These are phyloP conservation scores for Ypsolopha scabrella DNA, from an alignment of 2,888 invertebrate genomes.

Conservation along the genomic window DNA sequence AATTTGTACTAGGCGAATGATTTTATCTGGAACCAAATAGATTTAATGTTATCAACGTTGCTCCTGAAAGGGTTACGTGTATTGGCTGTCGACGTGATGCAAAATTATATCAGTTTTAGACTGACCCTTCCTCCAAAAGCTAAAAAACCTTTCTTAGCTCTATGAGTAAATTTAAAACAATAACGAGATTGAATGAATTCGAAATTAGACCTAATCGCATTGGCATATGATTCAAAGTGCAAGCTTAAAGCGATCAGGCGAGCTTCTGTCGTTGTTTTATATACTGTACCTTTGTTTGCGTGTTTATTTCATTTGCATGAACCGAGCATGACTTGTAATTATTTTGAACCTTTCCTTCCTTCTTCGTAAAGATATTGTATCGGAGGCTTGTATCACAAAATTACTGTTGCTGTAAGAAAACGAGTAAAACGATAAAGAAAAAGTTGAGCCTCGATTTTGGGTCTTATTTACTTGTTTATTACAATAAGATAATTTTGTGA, in stretches of 20 bases:
- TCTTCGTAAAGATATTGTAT: conserved; percentile 36
- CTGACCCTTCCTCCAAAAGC: neutral
- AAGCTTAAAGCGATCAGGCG: conserved; percentile 52
- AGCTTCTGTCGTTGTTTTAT: conserved; percentile 60
- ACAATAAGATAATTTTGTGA: conserved; percentile 16
- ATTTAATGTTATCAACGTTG: conserved; percentile 52
- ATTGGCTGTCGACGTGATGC: conserved; percentile 46
- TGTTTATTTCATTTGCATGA: conserved; percentile 66
- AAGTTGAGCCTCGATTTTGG: too few species aligned
- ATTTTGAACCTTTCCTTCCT: conserved; percentile 31
- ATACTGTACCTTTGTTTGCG: conserved; percentile 59
- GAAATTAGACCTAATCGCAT: conserved; percentile 44
- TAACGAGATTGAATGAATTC: conserved; percentile 8
- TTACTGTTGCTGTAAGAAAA: conserved; percentile 1
- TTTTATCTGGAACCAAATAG: conserved; percentile 42
- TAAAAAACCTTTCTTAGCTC: neutral
- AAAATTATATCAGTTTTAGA: conserved; percentile 5
- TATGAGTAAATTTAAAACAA: neutral
- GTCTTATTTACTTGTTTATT: too few species aligned
- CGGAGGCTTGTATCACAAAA: conserved; percentile 27
- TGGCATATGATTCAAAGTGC: conserved; percentile 44
- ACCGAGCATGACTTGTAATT: conserved; percentile 57
- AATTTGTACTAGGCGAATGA: conserved; percentile 57
- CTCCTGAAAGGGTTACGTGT: conserved; percentile 30
- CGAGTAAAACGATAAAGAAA: too few species aligned